Base-by-base conservation (phyloP, 2,113 vertebrate genomes). In the Genyomyrus donnyi region DNA sequence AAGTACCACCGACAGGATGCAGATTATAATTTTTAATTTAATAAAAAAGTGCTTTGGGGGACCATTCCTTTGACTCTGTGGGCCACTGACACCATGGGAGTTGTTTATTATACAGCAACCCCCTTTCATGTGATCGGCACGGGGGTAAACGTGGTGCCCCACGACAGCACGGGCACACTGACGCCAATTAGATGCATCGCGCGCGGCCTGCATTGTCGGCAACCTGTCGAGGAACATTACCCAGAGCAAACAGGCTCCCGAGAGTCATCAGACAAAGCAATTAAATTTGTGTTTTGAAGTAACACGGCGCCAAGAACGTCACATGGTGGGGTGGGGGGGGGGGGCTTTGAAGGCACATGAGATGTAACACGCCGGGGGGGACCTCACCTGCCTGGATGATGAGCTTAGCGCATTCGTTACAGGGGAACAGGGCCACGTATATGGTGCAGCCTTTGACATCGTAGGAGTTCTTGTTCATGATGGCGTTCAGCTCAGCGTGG, bases 331-430 rank as follows among this genome's bases (percentile, higher is more conserved):
- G 21, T 1, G 11, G 53, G 46, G 53, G 31, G 62, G 1, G 10
- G 50, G 88, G 5, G 7, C 15, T 89, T 46, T 85, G 5, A 50
- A 15, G 85, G 42, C 15, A 31, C 1, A 2, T 45, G 35, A 88
- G 56, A 70, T 56, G 19, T n/a, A 87, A 6, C 27, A 1, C 0
- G 10, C 13, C 0, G 31, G 62, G 6, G 9, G 74, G 70, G 11
- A 27, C 70, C 96, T 95, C 92, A 97, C 98, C 98, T 95, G 98
- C 96, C 93, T 99, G 98, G 95, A 99, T 99, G 96, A 99, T 97
- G 91, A 99, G 97, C 92, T 99, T 99, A n/a, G 98, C 97, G 85
- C 98, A 99, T 93, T 99, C 98, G 48, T 99, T 99, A 93, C 98
- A 99, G 0, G 98, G 98, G 94, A 99, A 99, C 94, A 99, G 94